phyloP scores from a whole-genome alignment of 2,113 vertebrate species.

The Plestiodon gilberti region DNA sequence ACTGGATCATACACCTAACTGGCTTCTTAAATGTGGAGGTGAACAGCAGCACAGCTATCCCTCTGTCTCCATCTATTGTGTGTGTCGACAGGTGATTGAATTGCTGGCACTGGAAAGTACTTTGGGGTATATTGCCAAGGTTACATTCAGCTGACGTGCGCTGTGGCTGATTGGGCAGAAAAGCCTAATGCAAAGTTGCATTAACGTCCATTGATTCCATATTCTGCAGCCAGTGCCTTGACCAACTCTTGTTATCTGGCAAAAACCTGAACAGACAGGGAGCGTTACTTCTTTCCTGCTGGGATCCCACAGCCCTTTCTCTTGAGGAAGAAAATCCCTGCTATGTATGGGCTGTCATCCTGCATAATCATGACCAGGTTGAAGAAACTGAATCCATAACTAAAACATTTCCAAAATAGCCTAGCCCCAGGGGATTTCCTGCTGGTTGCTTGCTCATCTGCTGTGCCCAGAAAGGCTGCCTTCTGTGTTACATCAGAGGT shows the following conservation, averaged over 20 bases:
- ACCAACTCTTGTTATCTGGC: not conserved
- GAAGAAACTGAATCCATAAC: conserved; percentile 6
- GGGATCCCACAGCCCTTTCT: not conserved
- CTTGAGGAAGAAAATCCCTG: conserved; percentile 2
- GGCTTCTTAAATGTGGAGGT: not conserved
- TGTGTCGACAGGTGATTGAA: not conserved
- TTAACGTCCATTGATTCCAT: not conserved
- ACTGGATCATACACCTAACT: not conserved
- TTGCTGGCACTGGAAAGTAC: not conserved
- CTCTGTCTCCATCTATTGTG: not conserved
- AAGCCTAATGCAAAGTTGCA: not conserved
- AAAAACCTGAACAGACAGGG: not conserved
- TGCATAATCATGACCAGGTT: conserved; percentile 12
- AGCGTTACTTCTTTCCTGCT: not conserved
- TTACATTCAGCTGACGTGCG: not conserved
- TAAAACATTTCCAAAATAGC: conserved; percentile 24
- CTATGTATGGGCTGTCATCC: not conserved
- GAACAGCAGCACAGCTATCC: not conserved
- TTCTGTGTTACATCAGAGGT: not conserved
- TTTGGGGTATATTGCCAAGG: not conserved
- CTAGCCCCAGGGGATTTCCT: conserved; percentile 14
- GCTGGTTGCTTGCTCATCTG: not conserved
- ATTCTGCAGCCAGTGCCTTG: not conserved
- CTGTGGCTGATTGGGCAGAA: not conserved
- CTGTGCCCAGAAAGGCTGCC: not conserved